Evolutionary conservation across 2,888 invertebrate species (phyloP), one percentile per base, ranked within the genome.

Genomic region (Elysia crispata): DNA sequence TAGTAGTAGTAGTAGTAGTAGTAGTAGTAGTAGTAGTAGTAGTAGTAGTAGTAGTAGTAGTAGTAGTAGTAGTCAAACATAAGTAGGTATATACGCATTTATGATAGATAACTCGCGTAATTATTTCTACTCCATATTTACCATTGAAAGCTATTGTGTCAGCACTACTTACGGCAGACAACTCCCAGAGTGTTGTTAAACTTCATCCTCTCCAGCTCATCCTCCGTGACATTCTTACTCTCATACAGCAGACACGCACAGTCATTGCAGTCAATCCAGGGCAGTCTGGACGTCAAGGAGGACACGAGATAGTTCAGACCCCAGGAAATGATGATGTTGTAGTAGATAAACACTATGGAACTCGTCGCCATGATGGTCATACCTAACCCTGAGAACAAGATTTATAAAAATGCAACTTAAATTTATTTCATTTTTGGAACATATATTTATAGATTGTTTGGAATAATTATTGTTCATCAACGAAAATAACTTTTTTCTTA

Each of bases 241-340:
- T n/a, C n/a, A 54, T 82, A 82, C 15, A 80, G 66, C 31, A 82
- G 77, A 64, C 82, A 82, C 15, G 70, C 57, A 50, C 82, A 82
- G 70, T 64, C 64, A 23, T 73, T 69, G 78, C 82, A 80, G 57
- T 75, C 73, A 54, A 70, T 76, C 80, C 82, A 82, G 49, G 82
- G 82, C 76, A 82, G 66, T 54, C 76, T 60, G 23, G 70, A 70
- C 13, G 82, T 82, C 64, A 82, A 49, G 23, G 82, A 82, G 1
- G 82, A 80, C 57, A 82, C 77, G 25, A 82, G 76, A 49, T 79
- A 82, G 1, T 78, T 60, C 6, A 81, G 62, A n/a, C 54, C 66
- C 77, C 77, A 77, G 31, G 81, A 66, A 28, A 81, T 81, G 77
- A 81, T 73, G 73, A 81, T 25, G 77, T 77, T 57, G 49, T 81